phyloP scores from a whole-genome alignment of 2,888 invertebrate genomes.

The Campopleginae sp. region DNA sequence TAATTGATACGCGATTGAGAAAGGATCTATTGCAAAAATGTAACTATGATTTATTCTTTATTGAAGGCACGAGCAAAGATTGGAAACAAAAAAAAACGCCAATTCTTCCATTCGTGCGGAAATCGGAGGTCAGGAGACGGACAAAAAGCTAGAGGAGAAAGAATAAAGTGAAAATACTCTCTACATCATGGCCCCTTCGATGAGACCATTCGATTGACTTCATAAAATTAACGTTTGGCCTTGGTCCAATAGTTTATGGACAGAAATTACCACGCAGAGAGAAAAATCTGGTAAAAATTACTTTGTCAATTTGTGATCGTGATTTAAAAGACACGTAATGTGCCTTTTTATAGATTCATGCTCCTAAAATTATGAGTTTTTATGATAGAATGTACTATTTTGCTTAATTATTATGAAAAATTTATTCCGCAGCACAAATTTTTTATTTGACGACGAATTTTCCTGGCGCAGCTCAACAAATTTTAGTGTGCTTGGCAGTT shows the following conservation, averaged over 20 bases:
- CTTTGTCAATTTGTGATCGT: too few species aligned
- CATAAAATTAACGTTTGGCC: conserved; percentile 46
- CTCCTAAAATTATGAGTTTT: too few species aligned
- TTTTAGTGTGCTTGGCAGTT: too few species aligned
- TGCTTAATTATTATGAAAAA: too few species aligned
- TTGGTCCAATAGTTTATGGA: conserved; percentile 3
- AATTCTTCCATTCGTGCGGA: neutral
- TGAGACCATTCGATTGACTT: neutral
- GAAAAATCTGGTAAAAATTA: too few species aligned
- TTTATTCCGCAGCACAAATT: too few species aligned
- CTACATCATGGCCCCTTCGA: neutral
- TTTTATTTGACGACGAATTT: too few species aligned
- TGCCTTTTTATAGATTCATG: too few species aligned
- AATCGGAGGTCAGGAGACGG: neutral
- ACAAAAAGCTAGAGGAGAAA: neutral
- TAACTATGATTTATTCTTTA: neutral
- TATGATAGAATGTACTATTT: too few species aligned
- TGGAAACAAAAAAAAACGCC: neutral
- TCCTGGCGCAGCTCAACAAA: too few species aligned
- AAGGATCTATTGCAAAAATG: neutral
- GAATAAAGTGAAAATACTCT: neutral
- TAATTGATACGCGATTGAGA: neutral
- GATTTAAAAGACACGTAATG: too few species aligned
- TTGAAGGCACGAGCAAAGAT: neutral
- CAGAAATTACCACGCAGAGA: conserved; percentile 28